Base-by-base conservation (phyloP, 2,113 vertebrate species). In the Leucoraja erinaceus region DNA sequence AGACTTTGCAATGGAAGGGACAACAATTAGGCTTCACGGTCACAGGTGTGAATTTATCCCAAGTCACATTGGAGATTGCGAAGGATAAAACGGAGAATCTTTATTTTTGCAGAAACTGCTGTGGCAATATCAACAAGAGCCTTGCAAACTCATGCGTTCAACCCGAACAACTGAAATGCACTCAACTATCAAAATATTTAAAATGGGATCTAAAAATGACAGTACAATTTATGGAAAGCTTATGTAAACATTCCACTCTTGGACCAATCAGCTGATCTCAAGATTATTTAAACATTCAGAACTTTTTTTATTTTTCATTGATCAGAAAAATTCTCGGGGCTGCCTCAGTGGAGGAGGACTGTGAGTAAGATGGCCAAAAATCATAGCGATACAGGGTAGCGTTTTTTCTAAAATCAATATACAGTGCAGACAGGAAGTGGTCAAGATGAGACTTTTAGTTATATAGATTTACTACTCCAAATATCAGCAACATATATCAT, bases 31-130 rank as follows among this genome's bases (percentile, higher is more conserved):
- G 25, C 22, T 86, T 86, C 83, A 86, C 16, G 54, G 8, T 9
- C 20, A 56, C 47, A 5, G 12, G 28, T 5, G 25, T 83, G 16
- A 47, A 22, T 83, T 83, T 38, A 7, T 25, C 79, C 79, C 79
- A 56, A 56, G 38, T 54, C 25, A 7, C 22, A 56, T 47, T 83
- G 16, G 47, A 83, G 18, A 83, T 83, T 83, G 79, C 4, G 25
- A 56, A 56, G 18, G 47, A 56, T 56, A 83, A 56, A 77, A 11
- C 56, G 83, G 3, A 54, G 56, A 86, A 12, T 61, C 25, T 18
- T 86, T 86, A 84, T 86, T 61, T 86, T 86, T 86, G 56, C 83
- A 28, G 5, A 14, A 10, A 12, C 83, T n/a, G 83, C 83, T 86
- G 25, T 54, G 59, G 54, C 22, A 86, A 14, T 61, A 28, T 56